These are phyloP conservation scores for Aromia moschata DNA, from an alignment of 2,888 invertebrate species.

Conservation along the genomic window DNA sequence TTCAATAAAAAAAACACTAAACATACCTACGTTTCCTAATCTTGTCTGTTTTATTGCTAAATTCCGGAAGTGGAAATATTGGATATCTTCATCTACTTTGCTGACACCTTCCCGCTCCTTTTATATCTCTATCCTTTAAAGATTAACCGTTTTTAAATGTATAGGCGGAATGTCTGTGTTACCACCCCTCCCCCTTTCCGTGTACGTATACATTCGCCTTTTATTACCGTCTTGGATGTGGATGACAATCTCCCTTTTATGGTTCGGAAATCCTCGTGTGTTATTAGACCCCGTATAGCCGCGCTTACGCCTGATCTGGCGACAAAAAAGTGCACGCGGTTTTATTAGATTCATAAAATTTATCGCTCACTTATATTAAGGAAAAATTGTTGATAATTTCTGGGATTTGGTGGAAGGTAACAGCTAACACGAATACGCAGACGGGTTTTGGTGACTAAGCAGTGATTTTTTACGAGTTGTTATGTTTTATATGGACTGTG, in stretches of 20 bases:
- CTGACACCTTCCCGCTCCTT: neutral
- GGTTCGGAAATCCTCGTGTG: constrained; percentile 9
- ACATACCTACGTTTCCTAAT: too few relatives aligned
- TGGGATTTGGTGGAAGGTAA: too few relatives aligned
- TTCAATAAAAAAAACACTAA: too few relatives aligned
- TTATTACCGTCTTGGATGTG: constrained; percentile 13
- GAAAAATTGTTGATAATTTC: too few relatives aligned
- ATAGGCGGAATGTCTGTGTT: neutral
- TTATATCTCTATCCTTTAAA: neutral
- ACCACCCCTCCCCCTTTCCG: neutral
- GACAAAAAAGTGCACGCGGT: neutral
- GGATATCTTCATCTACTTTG: constrained; percentile 40
- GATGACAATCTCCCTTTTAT: constrained; percentile 19
- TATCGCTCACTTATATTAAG: neutral
- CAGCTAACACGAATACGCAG: too few relatives aligned
- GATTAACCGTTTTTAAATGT: neutral
- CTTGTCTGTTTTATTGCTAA: too few relatives aligned
- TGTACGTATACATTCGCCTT: constrained; percentile 4
- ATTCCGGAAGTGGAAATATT: constrained; percentile 49
- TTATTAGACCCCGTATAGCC: constrained; percentile 10
- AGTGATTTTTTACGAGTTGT: too few relatives aligned
- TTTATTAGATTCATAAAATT: neutral
- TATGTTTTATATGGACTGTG: too few relatives aligned
- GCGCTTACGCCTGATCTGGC: constrained; percentile 2
- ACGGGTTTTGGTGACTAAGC: too few relatives aligned